Conservation (phyloP, 2,797 vertebrate species). For the Champsocephalus esox region DNA sequence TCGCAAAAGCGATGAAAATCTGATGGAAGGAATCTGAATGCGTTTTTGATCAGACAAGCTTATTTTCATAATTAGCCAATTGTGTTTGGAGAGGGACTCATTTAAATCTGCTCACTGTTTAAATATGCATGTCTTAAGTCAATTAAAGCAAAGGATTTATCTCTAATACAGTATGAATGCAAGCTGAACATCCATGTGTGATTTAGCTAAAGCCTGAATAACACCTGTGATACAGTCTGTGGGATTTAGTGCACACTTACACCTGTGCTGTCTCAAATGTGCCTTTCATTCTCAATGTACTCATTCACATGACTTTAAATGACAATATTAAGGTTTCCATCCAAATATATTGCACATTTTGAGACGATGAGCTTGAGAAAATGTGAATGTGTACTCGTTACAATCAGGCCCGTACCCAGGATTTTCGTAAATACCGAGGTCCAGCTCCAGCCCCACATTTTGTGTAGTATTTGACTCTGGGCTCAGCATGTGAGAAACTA, state of each 20-base stretch:
- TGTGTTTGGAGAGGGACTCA: constrained; percentile 69
- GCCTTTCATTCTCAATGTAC: not conserved
- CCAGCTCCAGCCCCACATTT: too few species aligned
- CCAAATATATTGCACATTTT: too few species aligned
- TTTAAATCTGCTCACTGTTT: constrained; percentile 63
- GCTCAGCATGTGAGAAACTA: too few species aligned
- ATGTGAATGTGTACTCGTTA: too few species aligned
- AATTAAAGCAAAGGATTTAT: constrained; percentile 58
- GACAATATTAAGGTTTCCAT: not conserved
- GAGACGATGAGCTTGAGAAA: too few species aligned
- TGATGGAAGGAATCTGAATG: constrained; percentile 62
- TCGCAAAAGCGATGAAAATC: constrained; percentile 55
- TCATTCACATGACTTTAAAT: not conserved
- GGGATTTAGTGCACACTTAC: not conserved
- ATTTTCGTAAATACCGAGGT: too few species aligned
- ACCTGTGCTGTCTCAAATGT: not conserved
- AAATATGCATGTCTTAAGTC: constrained; percentile 72
- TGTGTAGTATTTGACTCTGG: too few species aligned
- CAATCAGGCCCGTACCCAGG: too few species aligned
- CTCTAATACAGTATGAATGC: constrained; percentile 47
- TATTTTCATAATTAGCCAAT: constrained; percentile 77
- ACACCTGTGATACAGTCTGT: not conserved
- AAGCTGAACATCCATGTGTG: constrained; percentile 5
- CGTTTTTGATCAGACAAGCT: constrained; percentile 66
- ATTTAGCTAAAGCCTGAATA: constrained; percentile 1